Base-by-base conservation (phyloP, 2,113 vertebrate genomes). In the Spea multiplicata region DNA sequence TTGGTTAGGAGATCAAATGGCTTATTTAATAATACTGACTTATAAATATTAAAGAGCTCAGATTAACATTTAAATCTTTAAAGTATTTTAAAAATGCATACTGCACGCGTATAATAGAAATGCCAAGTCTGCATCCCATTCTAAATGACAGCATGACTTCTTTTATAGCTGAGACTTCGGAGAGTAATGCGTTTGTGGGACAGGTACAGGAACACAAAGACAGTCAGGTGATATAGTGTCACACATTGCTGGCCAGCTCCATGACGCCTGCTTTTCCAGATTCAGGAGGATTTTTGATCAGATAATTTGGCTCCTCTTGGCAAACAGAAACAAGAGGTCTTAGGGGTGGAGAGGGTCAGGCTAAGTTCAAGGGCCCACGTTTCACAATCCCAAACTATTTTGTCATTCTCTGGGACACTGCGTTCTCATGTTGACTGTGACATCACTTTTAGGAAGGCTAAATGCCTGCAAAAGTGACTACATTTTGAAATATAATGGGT, bases 261-360 rank as follows among this genome's bases (percentile, higher is more conserved):
- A 66, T 70, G 75, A 61, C 65, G 53, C 66, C 44, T 50, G 69
- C 3, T 66, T 72, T 78, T 55, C 76, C 61, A 61, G 76, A 66
- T 66, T 53, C 59, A 64, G 17, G 55, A 62, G 67, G 75, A 67
- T 78, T 61, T 76, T 50, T 78, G 44, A 71, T 71, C 76, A 64
- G 75, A 78, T 76, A 69, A 69, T 5, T n/a, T 49, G n/a, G 4
- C 64, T 66, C 44, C 44, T 45, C 4, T 66, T 17, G 4, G 16
- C 44, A 45, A 67, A 55, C 44, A 64, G 72, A 64, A 64, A 13
- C 7, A 30, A 6, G 45, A 44, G 16, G 8, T n/a, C 12, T 30
- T 8, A 2, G 49, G 47, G 64, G 74, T 45, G 45, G 53, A 59
- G 45, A 14, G 46, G 74, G 75, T n/a, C 66, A 64, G 45, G 59